Base-by-base conservation (phyloP, 2,888 invertebrate species). In the Caenorhabditis plicata region DNA sequence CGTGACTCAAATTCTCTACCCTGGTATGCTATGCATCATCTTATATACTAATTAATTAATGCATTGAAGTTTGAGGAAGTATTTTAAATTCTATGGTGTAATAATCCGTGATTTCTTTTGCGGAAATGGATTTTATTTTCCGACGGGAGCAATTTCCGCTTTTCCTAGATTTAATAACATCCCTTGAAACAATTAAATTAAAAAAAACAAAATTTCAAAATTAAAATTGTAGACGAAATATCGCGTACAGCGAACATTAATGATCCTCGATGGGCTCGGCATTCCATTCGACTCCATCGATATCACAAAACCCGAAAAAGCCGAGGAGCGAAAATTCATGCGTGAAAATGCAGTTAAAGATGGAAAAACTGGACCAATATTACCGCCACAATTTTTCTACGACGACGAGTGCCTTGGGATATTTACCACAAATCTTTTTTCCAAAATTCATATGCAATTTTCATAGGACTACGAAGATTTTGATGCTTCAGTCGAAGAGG, bases 371-470 rank as follows among this genome's bases (percentile, higher is more conserved):
- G 73, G 74, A 32, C 71, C 71, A 27, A 70, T 82, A 3, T 58
- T 92, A 78, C 92, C 94, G 38, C 95, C 95, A 53, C 96, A 96
- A 83, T 86, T 96, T 73, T 95, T 94, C 83, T 90, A 91, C 81
- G 92, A 90, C 63, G 89, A 89, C 11, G 88, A 89, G 68, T 93
- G 92, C 82, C 91, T 92, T 81, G 95, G 95, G 82, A 92, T 92
- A 85, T 86, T 57, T 25, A 33, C n/a, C 8, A n/a, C 8, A 36
- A 36, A 17, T 36, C n/a, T 7, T 9, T 36, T 36, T 36, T 36
- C 7, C 17, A 36, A 36, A 36, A 36, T 36, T 17, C 36, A 17
- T 9, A 36, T 9, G 29, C 29, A 13, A 9, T 9, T 7, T 9
- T 27, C 29, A 27, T 47, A 74, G 74, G 64, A 74, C 33, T 74